Percentiles rank a stretch among this genome's conserved stretches.
These are phyloP conservation scores for Parochlus steinenii DNA, from an alignment of 2,888 invertebrate genomes.

Conservation along the genomic window DNA sequence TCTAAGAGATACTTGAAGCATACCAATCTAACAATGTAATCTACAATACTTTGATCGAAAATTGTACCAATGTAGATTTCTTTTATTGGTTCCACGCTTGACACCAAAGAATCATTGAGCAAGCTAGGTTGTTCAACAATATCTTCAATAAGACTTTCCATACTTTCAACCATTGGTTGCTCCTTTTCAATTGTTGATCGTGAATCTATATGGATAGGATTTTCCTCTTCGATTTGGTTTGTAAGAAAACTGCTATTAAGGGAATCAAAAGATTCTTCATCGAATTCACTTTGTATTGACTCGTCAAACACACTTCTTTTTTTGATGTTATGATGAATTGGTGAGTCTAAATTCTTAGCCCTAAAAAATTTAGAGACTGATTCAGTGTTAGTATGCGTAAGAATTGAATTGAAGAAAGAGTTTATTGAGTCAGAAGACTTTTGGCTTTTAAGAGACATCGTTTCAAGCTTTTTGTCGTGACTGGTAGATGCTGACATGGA, in stretches of 20 bases:
- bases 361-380: slow-evolving; percentile 10
- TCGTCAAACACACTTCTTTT: too few species aligned
- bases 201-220: slow-evolving; percentile 2
- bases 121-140: slow-evolving; percentile 4
- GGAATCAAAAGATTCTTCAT: slow-evolving; percentile 8
- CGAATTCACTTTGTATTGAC: slow-evolving; percentile 3
- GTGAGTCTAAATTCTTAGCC: slow-evolving; percentile 6
- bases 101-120: too few species aligned
- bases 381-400: slow-evolving; percentile 27
- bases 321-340: slow-evolving; percentile 11
- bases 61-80: slow-evolving; percentile 24
- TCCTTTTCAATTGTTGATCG: slow-evolving; percentile 8
- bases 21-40: slow-evolving; percentile 26
- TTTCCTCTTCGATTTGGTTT: slow-evolving; percentile 3
- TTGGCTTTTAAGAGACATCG: slow-evolving; percentile 13
- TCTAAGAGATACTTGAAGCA: slow-evolving; percentile 26
- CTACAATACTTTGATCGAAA: slow-evolving; percentile 26
- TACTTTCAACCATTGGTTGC: slow-evolving; percentile 5
- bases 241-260: too few species aligned
- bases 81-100: background rate
- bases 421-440: slow-evolving; percentile 24
- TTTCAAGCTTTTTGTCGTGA: slow-evolving; percentile 10
- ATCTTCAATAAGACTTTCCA: slow-evolving; percentile 1
- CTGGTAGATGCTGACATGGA: slow-evolving; percentile 17
- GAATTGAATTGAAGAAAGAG: slow-evolving; percentile 28